Evolutionary conservation across 92 coral and sea anemone species (phyloP), one percentile per base, ranked within the genome.

Genomic region (Blastomussa wellsi): DNA sequence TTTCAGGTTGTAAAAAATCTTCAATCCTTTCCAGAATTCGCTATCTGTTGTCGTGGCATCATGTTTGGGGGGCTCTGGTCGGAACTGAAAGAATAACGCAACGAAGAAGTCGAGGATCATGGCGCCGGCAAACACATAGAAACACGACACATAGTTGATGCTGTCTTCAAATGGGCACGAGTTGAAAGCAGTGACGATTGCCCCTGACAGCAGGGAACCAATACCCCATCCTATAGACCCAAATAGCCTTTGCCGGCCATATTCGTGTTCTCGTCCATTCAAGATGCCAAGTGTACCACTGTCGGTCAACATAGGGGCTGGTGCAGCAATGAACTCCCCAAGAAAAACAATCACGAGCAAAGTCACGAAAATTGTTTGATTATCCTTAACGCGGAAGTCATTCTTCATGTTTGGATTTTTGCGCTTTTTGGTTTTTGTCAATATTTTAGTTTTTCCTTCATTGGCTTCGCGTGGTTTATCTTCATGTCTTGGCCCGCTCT

Each of bases 161-260:
- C 92, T 92, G 85, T 94, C 98, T 44, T 94, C 89, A 84, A 90
- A 94, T 6, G 93, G 98, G 52, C 98, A 94, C 38, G 88, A 84
- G 80, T 94, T 94, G 89, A 94, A 92, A 24, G 92, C 92, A 5
- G 98, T 92, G 47, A 94, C 95, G 0, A 91, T 84, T 1, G 93
- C 94, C 1, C 98, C 98, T 15, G 98, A 86, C 49, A 92, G 17
- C 19, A 94, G 80, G 12, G 98, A 78, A 0, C 98, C 98, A 24
- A 89, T 70, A 15, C 98, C 98, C 98, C 98, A 94, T 16, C 98
- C 98, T 42, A 94, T 69, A 3, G 98, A 92, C 7, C 98, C 98
- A 82, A 94, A 94, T 7, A 94, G 85, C 28, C 98, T 73, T 59
- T 94, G 98, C 62, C 82, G 79, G 32, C 98, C 98, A 66, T 94